Conservation (phyloP, 1,140 invertebrate genomes). For the Zaprionus inermis region DNA sequence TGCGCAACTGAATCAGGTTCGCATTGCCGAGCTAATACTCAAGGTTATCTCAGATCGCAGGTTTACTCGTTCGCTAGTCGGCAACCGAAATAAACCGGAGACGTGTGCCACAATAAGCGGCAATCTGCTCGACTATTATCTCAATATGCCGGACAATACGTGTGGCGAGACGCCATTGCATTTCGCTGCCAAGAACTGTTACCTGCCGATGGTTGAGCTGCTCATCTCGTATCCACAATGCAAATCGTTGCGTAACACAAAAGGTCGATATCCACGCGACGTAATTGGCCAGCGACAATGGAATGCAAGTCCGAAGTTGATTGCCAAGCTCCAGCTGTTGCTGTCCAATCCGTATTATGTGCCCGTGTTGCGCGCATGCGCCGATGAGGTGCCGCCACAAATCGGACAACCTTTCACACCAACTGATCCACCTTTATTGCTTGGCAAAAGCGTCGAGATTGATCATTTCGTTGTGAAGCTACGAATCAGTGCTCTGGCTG, state of each 20-base stretch:
- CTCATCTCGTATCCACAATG: conserved; percentile 92
- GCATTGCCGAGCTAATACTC: conserved; percentile 91
- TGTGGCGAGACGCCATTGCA: conserved; percentile 96
- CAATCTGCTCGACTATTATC: conserved; percentile 94
- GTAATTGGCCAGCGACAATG: conserved; percentile 87
- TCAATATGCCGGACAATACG: conserved; percentile 97
- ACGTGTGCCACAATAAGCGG: conserved; percentile 78
- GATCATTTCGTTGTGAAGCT: conserved; percentile 88
- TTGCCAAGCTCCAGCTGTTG: conserved; percentile 86
- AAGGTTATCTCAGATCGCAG: conserved; percentile 89
- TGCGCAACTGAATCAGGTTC: conserved; percentile 88
- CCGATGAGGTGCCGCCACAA: conserved; percentile 88
- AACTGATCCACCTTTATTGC: conserved; percentile 87
- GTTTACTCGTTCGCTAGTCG: conserved; percentile 92
- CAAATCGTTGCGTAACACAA: conserved; percentile 89
- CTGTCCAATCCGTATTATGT: conserved; percentile 92
- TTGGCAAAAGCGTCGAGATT: conserved; percentile 61
- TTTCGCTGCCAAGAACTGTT: conserved; percentile 95
- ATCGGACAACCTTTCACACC: conserved; percentile 91
- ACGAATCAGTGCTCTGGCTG: conserved; percentile 92
- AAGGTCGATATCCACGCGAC: conserved; percentile 89
- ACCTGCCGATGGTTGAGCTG: conserved; percentile 89
- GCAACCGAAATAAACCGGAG: conserved; percentile 86
- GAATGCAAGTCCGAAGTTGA: conserved; percentile 80
- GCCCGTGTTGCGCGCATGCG: conserved; percentile 91